Base-by-base conservation (phyloP, 2,113 vertebrate genomes). In the Tupaia tana region DNA sequence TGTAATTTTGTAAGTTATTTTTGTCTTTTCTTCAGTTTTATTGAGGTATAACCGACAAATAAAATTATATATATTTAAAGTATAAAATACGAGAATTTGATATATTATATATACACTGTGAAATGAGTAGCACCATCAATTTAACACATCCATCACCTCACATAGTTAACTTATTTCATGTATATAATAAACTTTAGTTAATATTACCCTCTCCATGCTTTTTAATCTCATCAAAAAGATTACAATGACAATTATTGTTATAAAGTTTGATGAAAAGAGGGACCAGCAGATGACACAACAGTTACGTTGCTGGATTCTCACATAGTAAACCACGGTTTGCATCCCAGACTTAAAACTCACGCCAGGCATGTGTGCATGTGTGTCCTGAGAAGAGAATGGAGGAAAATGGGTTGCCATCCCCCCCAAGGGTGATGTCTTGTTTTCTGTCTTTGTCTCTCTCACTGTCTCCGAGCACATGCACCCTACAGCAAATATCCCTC, bases 261-360 rank as follows among this genome's bases (percentile, higher is more conserved):
- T 43, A 43, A 92, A 86, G 29, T 80, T 64, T n/a, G 77, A 31
- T 90, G 71, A 94, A 92, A 94, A 77, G 43, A 43, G 43, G 43
- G 43, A 43, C 43, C 43, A 43, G 43, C 43, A 43, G 43, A 43
- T 43, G 43, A 43, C 6, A 6, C 6, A 43, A 43, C 6, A 3
- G 43, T 43, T 43, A 43, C 43, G 6, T 3, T 43, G 43, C 43
- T 43, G 43, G 6, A 43, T 43, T 43, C 43, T 43, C 43, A 43
- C 43, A 43, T 43, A 43, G 43, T 43, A 43, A 43, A 43, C 43
- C 43, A 43, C 43, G 43, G 43, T 43, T 43, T 43, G 43, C 43
- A 4, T 43, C 43, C 43, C 43, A 43, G 43, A 43, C 43, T 43
- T 3, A 43, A 43, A 43, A 43, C 43, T 43, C 43, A 43, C 43